Conservation (phyloP, 1,140 invertebrate genomes). For the Dendroctonus ponderosae region DNA sequence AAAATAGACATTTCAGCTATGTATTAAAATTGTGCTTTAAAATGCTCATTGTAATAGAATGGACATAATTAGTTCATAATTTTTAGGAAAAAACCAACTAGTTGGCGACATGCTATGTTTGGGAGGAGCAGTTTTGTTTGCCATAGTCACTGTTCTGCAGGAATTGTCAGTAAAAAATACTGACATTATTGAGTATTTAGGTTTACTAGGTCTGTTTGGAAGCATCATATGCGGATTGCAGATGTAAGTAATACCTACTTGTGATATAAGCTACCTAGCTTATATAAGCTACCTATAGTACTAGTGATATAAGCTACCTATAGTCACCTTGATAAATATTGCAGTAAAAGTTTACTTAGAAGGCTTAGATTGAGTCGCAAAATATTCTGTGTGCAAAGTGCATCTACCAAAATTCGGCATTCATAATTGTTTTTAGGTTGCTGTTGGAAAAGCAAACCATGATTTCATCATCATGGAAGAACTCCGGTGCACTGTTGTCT, state of each 20-base stretch:
- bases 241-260: constrained; percentile 60
- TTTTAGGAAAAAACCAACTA: constrained; percentile 70
- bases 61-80: not conserved
- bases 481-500: constrained; percentile 57
- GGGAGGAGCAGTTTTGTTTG: constrained; percentile 77
- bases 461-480: constrained; percentile 57
- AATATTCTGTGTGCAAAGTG: too few relatives aligned
- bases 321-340: too few relatives aligned
- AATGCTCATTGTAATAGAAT: too few relatives aligned
- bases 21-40: too few relatives aligned
- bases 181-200: constrained; percentile 80
- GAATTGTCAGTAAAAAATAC: constrained; percentile 81
- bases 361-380: too few relatives aligned
- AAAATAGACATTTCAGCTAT: too few relatives aligned
- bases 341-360: too few relatives aligned
- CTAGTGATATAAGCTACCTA: not conserved
- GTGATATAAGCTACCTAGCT: not conserved
- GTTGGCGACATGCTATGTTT: constrained; percentile 83
- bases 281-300: not conserved
- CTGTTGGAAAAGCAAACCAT: constrained; percentile 54
- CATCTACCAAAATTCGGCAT: not conserved
- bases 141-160: constrained; percentile 78
- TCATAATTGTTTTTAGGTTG: constrained; percentile 43
- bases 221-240: constrained; percentile 76
- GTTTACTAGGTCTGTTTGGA: constrained; percentile 80